Base-by-base conservation (phyloP, 1,140 invertebrate species). In the Catajapyx aquilonaris region DNA sequence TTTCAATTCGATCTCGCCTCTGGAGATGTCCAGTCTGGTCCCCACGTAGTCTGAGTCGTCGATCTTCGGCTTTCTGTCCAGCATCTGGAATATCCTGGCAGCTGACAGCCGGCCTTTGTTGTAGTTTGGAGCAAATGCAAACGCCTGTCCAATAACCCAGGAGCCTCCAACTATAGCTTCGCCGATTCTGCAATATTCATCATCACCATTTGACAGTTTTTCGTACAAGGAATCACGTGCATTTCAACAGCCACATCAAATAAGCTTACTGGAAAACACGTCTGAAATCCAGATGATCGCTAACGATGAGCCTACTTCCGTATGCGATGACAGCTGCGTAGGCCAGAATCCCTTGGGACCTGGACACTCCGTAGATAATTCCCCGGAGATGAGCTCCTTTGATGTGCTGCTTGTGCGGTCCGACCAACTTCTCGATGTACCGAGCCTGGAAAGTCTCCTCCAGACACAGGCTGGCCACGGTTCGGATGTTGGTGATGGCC, bases 101-200 rank as follows among this genome's bases (percentile, higher is more conserved):
- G 83, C 88, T 0, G 88, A 80, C 2, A 79, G 81, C 25, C 69
- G 61, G 0, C 84, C 84, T 10, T 72, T 62, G 0, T 67, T 66
- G 41, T 80, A 77, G 1, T 71, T 66, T 52, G 80, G 76, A 32
- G 93, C 62, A 46, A 80, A 73, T 0, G 87, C 85, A 7, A 77
- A 74, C 2, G 85, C 73, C 48, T 87, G 70, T 15, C 87, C 87
- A 46, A 94, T 70, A 49, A 83, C 81, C 54, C 86, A 81, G 0
- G 81, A 79, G 3, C 78, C 84, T n/a, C n/a, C n/a, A n/a, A n/a
- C n/a, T n/a, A n/a, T n/a, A n/a, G n/a, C n/a, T n/a, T n/a, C n/a
- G n/a, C n/a, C n/a, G n/a, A n/a, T n/a, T n/a, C n/a, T n/a, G n/a
- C n/a, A n/a, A n/a, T n/a, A n/a, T n/a, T n/a, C n/a, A n/a, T n/a